These are phyloP conservation scores for Pomatostomus ruficeps DNA, from an alignment of 2,113 vertebrate genomes.

Conservation along the genomic window DNA sequence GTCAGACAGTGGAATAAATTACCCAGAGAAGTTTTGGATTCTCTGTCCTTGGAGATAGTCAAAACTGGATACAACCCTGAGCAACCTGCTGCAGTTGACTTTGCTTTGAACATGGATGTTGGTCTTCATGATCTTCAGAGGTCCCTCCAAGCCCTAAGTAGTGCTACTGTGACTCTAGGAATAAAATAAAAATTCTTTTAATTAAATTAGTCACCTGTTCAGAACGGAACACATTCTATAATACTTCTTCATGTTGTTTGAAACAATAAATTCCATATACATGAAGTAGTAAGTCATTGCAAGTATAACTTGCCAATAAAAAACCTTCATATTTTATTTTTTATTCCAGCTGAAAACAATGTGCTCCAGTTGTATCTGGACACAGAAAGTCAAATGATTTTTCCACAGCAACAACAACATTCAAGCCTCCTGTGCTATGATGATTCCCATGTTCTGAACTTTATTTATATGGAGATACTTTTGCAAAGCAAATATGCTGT, in stretches of 20 bases:
- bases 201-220: not conserved
- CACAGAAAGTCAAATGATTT: not conserved
- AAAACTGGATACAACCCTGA: not conserved
- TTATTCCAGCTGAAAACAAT: not conserved
- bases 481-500: not conserved
- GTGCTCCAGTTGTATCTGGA: not conserved
- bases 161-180: not conserved
- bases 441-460: not conserved
- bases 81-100: not conserved
- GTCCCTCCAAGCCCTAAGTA: not conserved
- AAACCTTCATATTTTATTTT: not conserved
- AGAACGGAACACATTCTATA: not conserved
- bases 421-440: not conserved
- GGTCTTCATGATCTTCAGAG: no score
- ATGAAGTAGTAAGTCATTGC: not conserved
- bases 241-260: not conserved
- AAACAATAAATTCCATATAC: not conserved
- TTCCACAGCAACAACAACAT: not conserved
- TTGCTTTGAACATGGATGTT: not conserved
- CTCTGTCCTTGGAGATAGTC: not conserved
- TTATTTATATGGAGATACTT: not conserved
- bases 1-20: not conserved
- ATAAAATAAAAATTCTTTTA: not conserved
- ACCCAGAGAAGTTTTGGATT: not conserved
- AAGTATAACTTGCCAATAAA: not conserved